Base-by-base conservation (phyloP, 2,113 vertebrate species). In the Phylloscopus trochilus region DNA sequence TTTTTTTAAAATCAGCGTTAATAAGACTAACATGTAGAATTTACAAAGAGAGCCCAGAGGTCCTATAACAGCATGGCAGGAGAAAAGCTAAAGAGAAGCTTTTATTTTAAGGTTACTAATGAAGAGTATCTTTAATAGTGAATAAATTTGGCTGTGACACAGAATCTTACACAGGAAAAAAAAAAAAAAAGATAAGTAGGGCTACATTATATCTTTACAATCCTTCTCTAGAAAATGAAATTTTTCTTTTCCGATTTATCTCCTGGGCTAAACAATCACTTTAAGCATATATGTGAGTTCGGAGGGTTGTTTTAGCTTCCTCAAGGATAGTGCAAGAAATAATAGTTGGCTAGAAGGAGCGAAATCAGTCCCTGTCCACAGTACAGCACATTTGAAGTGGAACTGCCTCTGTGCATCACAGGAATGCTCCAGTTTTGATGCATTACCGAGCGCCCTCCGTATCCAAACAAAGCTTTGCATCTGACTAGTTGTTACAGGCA, bases 291-390 rank as follows among this genome's bases (percentile, higher is more conserved):
- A 92, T 75, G 66, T 87, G 63, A 97, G 67, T 77, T 89, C 10
- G 19, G 79, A 94, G 83, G 59, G 83, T 84, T 92, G 96, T 97
- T 98, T 96, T 68, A 90, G 77, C 85, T 95, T 96, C 89, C 95
- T 70, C 22, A 76, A 96, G 96, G 93, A 96, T 81, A 78, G 33
- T 41, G 31, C 30, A 85, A 86, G 67, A 67, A 77, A 94, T 63
- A 88, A 67, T 15, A 56, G 56, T 78, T 31, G 35, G 53, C 69
- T 81, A 22, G 69, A 75, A 90, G 73, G 68, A 89, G 86, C 35
- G 6, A 93, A 93, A 94, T 81, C 79, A 52, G 63, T 87, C 79
- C 79, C 90, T 72, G 49, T 26, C 20, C 83, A 85, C 72, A 83
- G 31, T 20, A 52, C 56, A 81, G 55, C 4, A 1, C 33, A 86